phyloP scores from a whole-genome alignment of 2,113 vertebrate species.

The Calonectris borealis region DNA sequence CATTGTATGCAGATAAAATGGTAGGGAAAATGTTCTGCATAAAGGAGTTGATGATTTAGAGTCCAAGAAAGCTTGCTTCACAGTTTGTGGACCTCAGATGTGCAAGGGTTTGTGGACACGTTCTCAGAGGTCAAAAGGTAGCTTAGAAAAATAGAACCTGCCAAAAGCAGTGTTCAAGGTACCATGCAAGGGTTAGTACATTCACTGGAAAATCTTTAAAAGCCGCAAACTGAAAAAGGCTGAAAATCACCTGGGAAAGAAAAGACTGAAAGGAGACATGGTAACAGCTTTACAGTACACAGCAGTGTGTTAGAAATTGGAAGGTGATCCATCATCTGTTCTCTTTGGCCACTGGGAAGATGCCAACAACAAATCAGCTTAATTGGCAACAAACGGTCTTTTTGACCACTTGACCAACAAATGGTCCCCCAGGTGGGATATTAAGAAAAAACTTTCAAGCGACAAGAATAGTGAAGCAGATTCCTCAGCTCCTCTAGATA shows the following conservation, averaged over 20 bases:
- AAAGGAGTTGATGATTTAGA: background rate
- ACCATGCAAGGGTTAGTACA: background rate
- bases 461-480: background rate
- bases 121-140: background rate
- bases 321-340: background rate
- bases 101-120: background rate
- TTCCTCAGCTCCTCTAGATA: background rate
- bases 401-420: background rate
- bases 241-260: background rate
- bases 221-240: background rate
- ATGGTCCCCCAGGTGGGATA: background rate
- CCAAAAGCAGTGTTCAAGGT: background rate
- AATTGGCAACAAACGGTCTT: background rate
- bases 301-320: background rate
- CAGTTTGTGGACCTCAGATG: background rate
- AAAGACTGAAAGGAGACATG: background rate
- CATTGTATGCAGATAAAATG: background rate
- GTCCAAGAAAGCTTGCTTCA: background rate
- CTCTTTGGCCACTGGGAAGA: background rate
- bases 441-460: background rate
- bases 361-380: background rate
- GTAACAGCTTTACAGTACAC: background rate
- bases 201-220: background rate
- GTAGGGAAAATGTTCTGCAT: background rate
- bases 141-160: background rate